These are phyloP conservation scores for Pachypeltis micranthus DNA, from an alignment of 1,140 invertebrate species.

Conservation along the genomic window DNA sequence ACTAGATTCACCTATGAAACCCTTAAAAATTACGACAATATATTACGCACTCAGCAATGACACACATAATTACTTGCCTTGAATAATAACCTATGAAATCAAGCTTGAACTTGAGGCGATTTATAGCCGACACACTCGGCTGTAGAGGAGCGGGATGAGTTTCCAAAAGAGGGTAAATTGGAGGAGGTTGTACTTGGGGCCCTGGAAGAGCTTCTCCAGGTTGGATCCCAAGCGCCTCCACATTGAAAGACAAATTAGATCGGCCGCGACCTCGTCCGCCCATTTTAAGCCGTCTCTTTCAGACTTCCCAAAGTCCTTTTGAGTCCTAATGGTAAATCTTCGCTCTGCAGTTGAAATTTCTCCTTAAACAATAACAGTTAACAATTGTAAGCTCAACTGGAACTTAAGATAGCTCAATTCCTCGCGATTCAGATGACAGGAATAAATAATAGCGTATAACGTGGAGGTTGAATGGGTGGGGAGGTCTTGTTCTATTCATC, in stretches of 20 bases:
- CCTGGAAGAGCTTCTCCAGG: constrained; percentile 46
- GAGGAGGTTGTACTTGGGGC: constrained; percentile 49
- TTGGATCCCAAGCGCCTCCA: constrained; percentile 49
- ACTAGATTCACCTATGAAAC: too few relatives aligned
- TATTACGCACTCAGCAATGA: too few relatives aligned
- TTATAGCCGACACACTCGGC: neutral
- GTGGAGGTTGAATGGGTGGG: too few relatives aligned
- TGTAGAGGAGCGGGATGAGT: constrained; percentile 44
- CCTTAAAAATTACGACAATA: too few relatives aligned
- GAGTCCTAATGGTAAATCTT: constrained; percentile 30
- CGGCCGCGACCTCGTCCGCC: constrained; percentile 37
- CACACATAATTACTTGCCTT: too few relatives aligned
- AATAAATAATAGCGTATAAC: too few relatives aligned
- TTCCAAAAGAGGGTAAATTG: constrained; percentile 48
- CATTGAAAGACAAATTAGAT: constrained; percentile 43
- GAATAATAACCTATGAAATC: constrained; percentile 16
- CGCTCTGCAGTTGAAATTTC: constrained; percentile 29
- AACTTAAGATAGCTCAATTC: neutral
- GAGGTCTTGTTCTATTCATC: too few relatives aligned
- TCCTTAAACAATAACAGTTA: neutral
- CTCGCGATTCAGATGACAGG: too few relatives aligned
- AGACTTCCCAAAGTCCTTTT: constrained; percentile 30
- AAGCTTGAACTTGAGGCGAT: constrained; percentile 12
- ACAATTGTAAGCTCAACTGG: constrained; percentile 8
- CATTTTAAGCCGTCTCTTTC: constrained; percentile 17